Conservation (phyloP, 1,140 invertebrate species). For the Xylocopa sonorina region DNA sequence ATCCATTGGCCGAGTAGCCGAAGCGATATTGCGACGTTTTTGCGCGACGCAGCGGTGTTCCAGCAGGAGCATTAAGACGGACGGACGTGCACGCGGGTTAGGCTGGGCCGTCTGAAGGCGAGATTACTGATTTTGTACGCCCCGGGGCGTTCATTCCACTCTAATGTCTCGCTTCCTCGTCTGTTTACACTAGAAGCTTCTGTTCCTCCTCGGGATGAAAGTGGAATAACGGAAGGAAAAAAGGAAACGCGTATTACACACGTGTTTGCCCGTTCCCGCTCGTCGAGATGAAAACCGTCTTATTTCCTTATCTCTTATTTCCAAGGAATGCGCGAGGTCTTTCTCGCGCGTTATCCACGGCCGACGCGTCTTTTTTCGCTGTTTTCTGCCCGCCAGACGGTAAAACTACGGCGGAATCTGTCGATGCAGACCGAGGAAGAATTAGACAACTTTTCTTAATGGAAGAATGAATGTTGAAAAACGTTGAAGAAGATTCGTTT, state of each 20-base stretch:
- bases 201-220: slow-evolving; percentile 46
- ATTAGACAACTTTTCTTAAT: background rate
- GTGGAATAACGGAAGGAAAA: slow-evolving; percentile 51
- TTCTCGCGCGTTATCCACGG: slow-evolving; percentile 16
- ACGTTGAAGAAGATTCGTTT: background rate
- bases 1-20: slow-evolving; percentile 21
- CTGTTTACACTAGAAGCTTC: slow-evolving; percentile 59
- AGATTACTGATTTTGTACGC: slow-evolving; percentile 70
- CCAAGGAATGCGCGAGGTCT: slow-evolving; percentile 32
- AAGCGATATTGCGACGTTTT: slow-evolving; percentile 54
- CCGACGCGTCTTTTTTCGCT: background rate
- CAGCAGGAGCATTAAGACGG: slow-evolving; percentile 56
- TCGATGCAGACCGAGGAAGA: background rate
- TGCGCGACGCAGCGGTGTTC: slow-evolving; percentile 18
- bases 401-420: slow-evolving; percentile 10
- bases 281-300: slow-evolving; percentile 29
- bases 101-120: slow-evolving; percentile 46
- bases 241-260: slow-evolving; percentile 54
- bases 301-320: slow-evolving; percentile 50
- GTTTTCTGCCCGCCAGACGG: background rate
- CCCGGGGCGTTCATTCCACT: slow-evolving; percentile 59
- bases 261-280: slow-evolving; percentile 31
- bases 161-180: slow-evolving; percentile 64
- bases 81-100: slow-evolving; percentile 43
- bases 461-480: too few species aligned